Evolutionary conservation across 2,888 invertebrate species (phyloP), one percentile per base, ranked within the genome.

Genomic region (Aspidapion aeneum): DNA sequence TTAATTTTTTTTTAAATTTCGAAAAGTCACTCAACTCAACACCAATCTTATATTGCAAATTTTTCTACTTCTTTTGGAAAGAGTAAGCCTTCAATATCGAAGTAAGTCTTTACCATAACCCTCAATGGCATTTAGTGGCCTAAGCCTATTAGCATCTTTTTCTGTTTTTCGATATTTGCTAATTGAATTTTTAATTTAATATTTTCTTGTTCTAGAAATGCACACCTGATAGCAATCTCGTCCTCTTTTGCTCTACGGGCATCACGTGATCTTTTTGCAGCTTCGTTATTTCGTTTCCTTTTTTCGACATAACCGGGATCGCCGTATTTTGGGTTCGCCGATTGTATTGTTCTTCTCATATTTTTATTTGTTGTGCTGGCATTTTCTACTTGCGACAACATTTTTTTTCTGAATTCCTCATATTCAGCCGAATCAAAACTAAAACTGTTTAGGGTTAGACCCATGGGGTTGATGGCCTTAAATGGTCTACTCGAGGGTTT

Each of bases 231-330:
- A 0, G 95, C 94, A 56, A 96, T 89, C 72, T 95, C 93, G 69
- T 96, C 94, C 77, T 98, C 96, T 72, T 96, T 92, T 54, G 92
- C 87, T 71, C 95, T 85, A 64, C 97, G 83, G 0, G 94, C 88
- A 73, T 98, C 96, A 2, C 97, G 84, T 0, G 96, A 96, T 70
- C 94, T 86, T 79, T 97, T 98, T 0, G 97, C 97, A 0, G 98
- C 97, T 67, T 90, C 93, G 77, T 98, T 98, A 78, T 98, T 98
- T 75, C 94, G 93, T 67, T 91, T 86, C 7, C 97, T 82, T 61
- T 94, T 86, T 72, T 93, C 94, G 82, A 90, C 90, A 76, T 97
- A 97, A 0, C 90, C 88, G 1, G 90, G 90, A 75, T 95, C 94
- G 61, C 68, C 66, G 20, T 58, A 69, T 59, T 70, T 68, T 18